Conservation (phyloP, 1,140 invertebrate species). For the Drosophila leontia region DNA sequence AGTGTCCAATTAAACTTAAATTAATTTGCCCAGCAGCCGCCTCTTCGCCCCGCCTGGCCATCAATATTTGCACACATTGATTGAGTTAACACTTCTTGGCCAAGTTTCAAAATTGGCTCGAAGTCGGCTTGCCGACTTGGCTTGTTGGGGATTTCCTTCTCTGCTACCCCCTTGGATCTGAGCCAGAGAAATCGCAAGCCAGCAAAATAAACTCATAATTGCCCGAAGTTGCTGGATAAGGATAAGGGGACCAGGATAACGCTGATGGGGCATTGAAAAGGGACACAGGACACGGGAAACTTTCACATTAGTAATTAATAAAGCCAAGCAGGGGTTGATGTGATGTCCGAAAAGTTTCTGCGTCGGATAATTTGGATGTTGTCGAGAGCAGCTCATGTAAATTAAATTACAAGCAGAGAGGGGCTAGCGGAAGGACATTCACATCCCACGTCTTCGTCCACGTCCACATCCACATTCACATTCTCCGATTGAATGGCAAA, state of each 20-base stretch:
- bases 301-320: conserved; percentile 81
- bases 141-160: conserved; percentile 17
- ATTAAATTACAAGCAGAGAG: conserved; percentile 63
- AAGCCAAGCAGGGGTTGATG: conserved; percentile 31
- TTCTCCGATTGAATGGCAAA: conserved; percentile 65
- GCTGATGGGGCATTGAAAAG: conserved; percentile 41
- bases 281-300: conserved; percentile 59
- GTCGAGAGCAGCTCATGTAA: conserved; percentile 60
- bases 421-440: conserved; percentile 26
- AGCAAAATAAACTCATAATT: conserved; percentile 64
- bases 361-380: conserved; percentile 61
- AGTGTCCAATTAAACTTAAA: conserved; percentile 75
- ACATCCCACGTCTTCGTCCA: conserved; percentile 11
- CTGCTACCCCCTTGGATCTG: conserved; percentile 10
- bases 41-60: conserved; percentile 1
- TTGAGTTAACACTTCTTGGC: conserved; percentile 77
- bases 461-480: conserved; percentile 32
- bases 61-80: conserved; percentile 64
- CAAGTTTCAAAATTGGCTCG: conserved; percentile 65
- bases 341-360: conserved; percentile 59
- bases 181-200: conserved; percentile 48
- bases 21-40: conserved; percentile 61
- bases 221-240: conserved; percentile 17
- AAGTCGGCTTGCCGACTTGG: conserved; percentile 16
- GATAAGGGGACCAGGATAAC: conserved; percentile 12